Evolutionary conservation across 64 coral and sea anemone species (phyloP).

Genomic region (Porites lutea): DNA sequence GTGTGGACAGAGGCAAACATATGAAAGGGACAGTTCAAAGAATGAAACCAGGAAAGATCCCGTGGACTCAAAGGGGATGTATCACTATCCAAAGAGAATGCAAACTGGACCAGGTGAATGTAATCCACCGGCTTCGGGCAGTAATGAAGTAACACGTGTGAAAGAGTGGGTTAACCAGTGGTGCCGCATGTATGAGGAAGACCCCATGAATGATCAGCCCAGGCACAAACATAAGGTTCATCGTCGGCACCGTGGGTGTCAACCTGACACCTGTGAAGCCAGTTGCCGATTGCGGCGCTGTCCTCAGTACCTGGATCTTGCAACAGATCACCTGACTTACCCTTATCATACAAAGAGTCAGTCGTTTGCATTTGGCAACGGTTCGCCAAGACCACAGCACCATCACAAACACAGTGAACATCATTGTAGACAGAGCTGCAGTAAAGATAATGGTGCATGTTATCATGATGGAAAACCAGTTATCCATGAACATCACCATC

Average conservation of each 20-base stretch:
- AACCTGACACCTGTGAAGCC: slow-evolving; percentile 31
- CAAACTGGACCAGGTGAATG: slow-evolving; percentile 93
- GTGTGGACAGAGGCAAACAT: slow-evolving; percentile 67
- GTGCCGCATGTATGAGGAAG: slow-evolving; percentile 62
- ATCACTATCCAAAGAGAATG: slow-evolving; percentile 83
- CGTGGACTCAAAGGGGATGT: slow-evolving; percentile 43
- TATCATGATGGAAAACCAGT: slow-evolving; percentile 67
- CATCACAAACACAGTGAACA: slow-evolving; percentile 68
- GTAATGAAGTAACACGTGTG: slow-evolving; percentile 70
- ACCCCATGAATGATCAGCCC: slow-evolving; percentile 45
- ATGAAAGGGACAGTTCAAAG: slow-evolving; percentile 32
- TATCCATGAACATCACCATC: slow-evolving; percentile 90
- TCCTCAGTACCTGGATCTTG: slow-evolving; percentile 90
- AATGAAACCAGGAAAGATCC: slow-evolving; percentile 19
- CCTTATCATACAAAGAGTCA: slow-evolving; percentile 79
- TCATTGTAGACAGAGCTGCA: slow-evolving; percentile 55
- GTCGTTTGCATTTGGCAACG: slow-evolving; percentile 56
- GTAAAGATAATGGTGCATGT: slow-evolving; percentile 33
- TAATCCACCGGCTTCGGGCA: slow-evolving; percentile 47
- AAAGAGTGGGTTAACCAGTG: slow-evolving; percentile 78
- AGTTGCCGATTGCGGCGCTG: slow-evolving; percentile 56
- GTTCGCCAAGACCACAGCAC: slow-evolving; percentile 65
- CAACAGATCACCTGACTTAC: slow-evolving; percentile 86
- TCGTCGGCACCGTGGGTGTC: slow-evolving; percentile 52
- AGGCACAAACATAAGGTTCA: slow-evolving; percentile 72